Evolutionary conservation across 53 echinoderm and acorn worm genomes (phyloP), one percentile per base, ranked within the genome.

Genomic region (Apostichopus leukothele): DNA sequence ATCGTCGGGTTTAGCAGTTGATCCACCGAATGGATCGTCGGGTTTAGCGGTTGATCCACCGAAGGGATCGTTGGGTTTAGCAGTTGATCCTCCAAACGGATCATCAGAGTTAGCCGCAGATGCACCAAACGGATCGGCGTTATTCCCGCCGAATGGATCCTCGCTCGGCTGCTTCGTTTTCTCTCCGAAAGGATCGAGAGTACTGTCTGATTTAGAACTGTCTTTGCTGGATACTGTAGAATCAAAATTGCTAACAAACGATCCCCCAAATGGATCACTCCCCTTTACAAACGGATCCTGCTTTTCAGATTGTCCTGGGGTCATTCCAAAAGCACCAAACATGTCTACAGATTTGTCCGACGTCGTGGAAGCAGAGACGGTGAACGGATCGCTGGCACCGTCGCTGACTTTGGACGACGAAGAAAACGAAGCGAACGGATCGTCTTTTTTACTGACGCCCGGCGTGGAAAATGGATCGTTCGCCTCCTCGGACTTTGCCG

Each of bases 391-490:
- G 7, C 84, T 75, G 16, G 79, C 68, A 39, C 78, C 67, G 20
- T 75, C 79, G 7, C 86, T 81, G 11, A 39, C 25, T 52, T 90
- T 75, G 63, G 75, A 76, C 26, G 52, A 81, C 7, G 66, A 76
- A 0, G 67, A 60, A 5, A 88, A 78, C 4, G 91, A 76, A 0
- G 92, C 86, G 60, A 91, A 89, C 1, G 91, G 91, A 78, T 91
- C 93, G 0, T 89, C 83, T 22, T 75, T 50, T 75, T 87, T 87
- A 54, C 54, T 87, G n/a, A 52, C 75, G 26, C 68, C 74, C 10
- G 86, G 22, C 18, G 91, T 88, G 16, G 91, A 88, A 53, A 96
- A 96, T 0, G 92, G 96, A 87, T 96, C 96, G 27, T 89, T 88
- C 19, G 84, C 52, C 4, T 71, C 83, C 55, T 91, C 83, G 68